Evolutionary conservation across 2,113 vertebrate species (phyloP).

Genomic region (Sylvia atricapilla): DNA sequence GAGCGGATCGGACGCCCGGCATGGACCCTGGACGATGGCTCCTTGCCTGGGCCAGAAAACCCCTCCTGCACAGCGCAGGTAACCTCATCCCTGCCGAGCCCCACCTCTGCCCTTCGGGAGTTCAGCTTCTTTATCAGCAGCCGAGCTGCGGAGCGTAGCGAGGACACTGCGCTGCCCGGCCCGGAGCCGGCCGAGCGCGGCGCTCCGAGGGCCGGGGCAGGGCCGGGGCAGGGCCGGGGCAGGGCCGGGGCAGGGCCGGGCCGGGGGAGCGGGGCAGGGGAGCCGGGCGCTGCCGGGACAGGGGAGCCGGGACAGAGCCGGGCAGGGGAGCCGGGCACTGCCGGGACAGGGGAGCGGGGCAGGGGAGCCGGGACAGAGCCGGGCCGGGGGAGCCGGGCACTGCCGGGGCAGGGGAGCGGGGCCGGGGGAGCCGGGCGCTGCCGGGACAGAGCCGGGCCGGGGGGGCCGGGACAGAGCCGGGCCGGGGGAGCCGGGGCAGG

Average conservation of each 20-base stretch:
- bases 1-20: background rate
- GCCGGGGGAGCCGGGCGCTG: too few species aligned
- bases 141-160: background rate
- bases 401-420: background rate
- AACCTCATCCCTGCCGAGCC: background rate
- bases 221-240: background rate
- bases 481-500: too few species aligned
- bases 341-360: too few species aligned
- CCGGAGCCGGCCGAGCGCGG: background rate
- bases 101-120: background rate
- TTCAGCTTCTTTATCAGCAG: background rate
- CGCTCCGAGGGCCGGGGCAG: too few species aligned
- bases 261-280: too few species aligned
- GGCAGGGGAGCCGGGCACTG: too few species aligned
- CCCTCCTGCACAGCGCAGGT: rapidly evolving
- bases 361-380: too few species aligned
- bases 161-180: background rate
- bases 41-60: background rate
- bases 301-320: too few species aligned
- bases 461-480: background rate
- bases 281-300: too few species aligned
- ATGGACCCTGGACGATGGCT: background rate
- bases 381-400: too few species aligned
- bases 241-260: too few species aligned
- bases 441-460: too few species aligned